Percentiles rank a stretch among this genome's conserved stretches.
Conservation (phyloP, 2,113 vertebrate genomes). For the Syrmaticus mikado region DNA sequence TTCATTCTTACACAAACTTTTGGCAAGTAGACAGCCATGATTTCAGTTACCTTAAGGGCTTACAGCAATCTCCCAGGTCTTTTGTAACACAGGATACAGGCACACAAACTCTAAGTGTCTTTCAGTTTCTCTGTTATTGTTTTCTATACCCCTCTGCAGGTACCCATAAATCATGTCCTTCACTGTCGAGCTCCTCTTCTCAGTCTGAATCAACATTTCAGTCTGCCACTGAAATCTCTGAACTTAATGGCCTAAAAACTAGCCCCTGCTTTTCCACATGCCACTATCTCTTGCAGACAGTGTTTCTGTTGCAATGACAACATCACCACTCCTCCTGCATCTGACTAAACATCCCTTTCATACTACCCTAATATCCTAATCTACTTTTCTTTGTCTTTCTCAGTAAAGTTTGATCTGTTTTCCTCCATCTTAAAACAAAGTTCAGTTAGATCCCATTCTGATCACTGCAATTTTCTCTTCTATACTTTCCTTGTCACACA, state of each 20-base stretch:
- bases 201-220: neutral
- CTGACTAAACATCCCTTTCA: neutral
- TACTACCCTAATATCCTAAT: neutral
- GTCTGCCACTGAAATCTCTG: neutral
- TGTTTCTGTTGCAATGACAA: neutral
- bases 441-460: neutral
- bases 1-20: constrained; percentile 13
- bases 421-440: neutral
- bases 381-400: neutral
- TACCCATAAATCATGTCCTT: neutral
- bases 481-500: neutral
- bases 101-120: neutral
- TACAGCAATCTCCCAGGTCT: neutral
- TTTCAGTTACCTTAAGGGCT: neutral
- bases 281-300: neutral
- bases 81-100: neutral
- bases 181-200: neutral
- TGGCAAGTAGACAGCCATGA: neutral
- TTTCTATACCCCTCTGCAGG: neutral
- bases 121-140: neutral
- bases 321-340: neutral
- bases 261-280: neutral
- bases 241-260: neutral
- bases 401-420: neutral
- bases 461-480: neutral